These are phyloP conservation scores for Spisula subtruncata DNA, from an alignment of 2,888 invertebrate species.

Conservation along the genomic window DNA sequence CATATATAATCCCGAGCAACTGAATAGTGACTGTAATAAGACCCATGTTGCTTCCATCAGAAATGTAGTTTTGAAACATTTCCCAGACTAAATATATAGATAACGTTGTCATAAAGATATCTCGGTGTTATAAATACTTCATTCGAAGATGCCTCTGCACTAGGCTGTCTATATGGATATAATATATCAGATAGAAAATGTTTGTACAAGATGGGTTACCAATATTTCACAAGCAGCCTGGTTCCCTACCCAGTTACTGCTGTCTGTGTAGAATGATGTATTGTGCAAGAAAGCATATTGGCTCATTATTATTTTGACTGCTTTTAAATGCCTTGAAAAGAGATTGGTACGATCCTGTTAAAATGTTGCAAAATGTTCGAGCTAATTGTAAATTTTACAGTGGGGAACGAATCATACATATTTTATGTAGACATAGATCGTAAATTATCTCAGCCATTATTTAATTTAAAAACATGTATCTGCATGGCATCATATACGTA, in stretches of 20 bases:
- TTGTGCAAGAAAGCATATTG: not conserved
- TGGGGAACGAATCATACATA: not conserved
- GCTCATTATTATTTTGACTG: not conserved
- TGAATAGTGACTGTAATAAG: too few species aligned
- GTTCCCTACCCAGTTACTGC: not conserved
- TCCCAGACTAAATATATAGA: not conserved
- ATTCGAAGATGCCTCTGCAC: not conserved
- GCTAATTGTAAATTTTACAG: not conserved
- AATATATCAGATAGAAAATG: not conserved
- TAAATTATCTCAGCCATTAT: not conserved
- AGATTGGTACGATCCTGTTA: not conserved
- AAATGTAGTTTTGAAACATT: not conserved
- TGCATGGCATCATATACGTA: not conserved
- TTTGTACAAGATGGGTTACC: not conserved
- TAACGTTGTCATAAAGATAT: constrained; percentile 14
- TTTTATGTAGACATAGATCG: not conserved
- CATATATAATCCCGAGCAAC: too few species aligned
- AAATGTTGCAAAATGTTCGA: not conserved
- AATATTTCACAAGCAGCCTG: constrained; percentile 9
- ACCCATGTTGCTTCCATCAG: too few species aligned
- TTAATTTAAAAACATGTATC: not conserved
- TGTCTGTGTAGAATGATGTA: not conserved
- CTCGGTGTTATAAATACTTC: not conserved
- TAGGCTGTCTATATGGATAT: not conserved
- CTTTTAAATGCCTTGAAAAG: not conserved